A percentile compares a stretch with the other conserved stretches of the same genome.
These are phyloP conservation scores for Dryomyza anilis DNA, from an alignment of 2,888 invertebrate species.

Conservation along the genomic window DNA sequence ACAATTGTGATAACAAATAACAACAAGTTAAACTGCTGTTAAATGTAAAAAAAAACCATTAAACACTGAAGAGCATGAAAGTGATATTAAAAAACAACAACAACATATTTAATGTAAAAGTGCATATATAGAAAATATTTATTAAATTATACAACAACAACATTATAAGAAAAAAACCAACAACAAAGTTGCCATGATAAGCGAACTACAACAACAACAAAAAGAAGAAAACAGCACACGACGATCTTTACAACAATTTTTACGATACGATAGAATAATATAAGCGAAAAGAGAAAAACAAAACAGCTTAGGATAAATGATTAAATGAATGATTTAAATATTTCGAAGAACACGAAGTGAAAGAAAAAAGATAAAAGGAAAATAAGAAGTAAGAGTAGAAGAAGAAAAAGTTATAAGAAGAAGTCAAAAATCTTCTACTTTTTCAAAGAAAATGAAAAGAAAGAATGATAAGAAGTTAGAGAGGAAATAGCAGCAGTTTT, in stretches of 20 bases:
- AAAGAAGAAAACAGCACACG: not conserved
- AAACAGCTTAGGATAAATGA: slow-evolving; percentile 6
- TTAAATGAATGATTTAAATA: slow-evolving; percentile 12
- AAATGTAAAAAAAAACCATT: slow-evolving; percentile 15
- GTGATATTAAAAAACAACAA: slow-evolving; percentile 45
- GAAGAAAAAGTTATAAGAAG: too few relatives aligned
- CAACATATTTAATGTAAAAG: slow-evolving; percentile 21
- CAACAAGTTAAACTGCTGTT: slow-evolving; percentile 18
- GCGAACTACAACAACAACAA: not conserved
- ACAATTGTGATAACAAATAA: slow-evolving; percentile 23
- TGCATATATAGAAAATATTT: slow-evolving; percentile 27
- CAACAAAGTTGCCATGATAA: slow-evolving; percentile 24
- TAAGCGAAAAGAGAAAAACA: slow-evolving; percentile 5
- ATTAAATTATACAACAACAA: too few relatives aligned
- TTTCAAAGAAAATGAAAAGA: too few relatives aligned
- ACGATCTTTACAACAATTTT: not conserved
- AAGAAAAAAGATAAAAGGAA: not conserved
- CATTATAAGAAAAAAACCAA: slow-evolving; percentile 7
- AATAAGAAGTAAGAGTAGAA: too few relatives aligned
- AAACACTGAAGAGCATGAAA: slow-evolving; percentile 31
- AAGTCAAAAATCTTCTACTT: too few relatives aligned
- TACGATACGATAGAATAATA: slow-evolving; percentile 9
- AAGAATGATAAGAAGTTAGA: too few relatives aligned
- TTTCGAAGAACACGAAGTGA: not conserved
- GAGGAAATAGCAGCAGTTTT: too few relatives aligned